phyloP scores from a whole-genome alignment of 2,797 vertebrate genomes.

The Iguana delicatissima region DNA sequence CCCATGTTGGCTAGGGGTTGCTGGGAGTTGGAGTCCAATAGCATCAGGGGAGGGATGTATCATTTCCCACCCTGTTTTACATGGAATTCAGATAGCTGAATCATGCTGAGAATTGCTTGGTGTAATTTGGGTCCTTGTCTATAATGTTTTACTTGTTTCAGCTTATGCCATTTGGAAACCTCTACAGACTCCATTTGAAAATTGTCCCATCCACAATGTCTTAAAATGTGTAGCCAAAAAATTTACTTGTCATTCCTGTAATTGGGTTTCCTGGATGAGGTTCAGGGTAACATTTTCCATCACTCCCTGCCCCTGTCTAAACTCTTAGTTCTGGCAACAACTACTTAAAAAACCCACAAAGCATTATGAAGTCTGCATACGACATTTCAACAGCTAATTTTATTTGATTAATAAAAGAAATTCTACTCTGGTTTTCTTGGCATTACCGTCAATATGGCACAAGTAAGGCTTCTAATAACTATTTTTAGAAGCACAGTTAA shows the following conservation, averaged over 20 bases:
- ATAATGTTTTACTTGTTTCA: not conserved
- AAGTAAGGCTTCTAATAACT: conserved; percentile 20
- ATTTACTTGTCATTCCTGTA: conserved; percentile 45
- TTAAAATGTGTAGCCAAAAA: conserved; percentile 36
- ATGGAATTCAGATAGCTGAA: conserved; percentile 5
- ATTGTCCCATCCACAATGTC: conserved; percentile 50
- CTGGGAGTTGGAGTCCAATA: too few species aligned
- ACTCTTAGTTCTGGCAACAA: not conserved
- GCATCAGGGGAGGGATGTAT: too few species aligned
- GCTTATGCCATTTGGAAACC: conserved; percentile 21
- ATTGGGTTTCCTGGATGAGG: not conserved
- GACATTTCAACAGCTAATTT: conserved; percentile 25
- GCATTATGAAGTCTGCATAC: not conserved
- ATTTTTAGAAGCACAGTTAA: not conserved
- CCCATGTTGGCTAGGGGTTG: too few species aligned
- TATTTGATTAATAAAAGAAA: not conserved
- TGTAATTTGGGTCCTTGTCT: conserved; percentile 1
- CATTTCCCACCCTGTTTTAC: too few species aligned
- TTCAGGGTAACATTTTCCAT: fast-evolving
- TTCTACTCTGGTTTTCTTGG: not conserved
- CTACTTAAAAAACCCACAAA: fast-evolving
- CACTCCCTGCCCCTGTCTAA: fast-evolving
- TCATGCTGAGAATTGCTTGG: not conserved
- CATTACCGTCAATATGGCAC: conserved; percentile 1
- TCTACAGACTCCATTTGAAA: conserved; percentile 63